These are phyloP conservation scores for Dryobotodes eremita DNA, from an alignment of 2,888 invertebrate species.

Conservation along the genomic window DNA sequence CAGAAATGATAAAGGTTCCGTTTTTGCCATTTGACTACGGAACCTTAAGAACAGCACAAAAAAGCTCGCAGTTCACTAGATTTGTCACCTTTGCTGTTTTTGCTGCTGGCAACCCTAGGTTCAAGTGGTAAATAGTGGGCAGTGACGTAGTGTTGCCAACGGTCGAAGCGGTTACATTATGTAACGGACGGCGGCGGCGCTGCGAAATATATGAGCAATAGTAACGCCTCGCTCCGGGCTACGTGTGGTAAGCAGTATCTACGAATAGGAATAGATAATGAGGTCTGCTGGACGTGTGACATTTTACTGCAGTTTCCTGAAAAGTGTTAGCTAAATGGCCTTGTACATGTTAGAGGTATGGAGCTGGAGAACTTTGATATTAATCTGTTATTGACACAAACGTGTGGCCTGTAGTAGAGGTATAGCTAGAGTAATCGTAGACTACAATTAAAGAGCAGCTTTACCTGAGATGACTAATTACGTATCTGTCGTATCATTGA, in stretches of 20 bases:
- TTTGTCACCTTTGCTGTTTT: conserved; percentile 19
- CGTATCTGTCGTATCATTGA: neutral
- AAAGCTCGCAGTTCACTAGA: conserved; percentile 2
- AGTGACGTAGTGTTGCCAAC: conserved; percentile 66
- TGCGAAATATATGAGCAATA: conserved; percentile 58
- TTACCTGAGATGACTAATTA: neutral
- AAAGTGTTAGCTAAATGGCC: neutral
- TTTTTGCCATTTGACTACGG: neutral
- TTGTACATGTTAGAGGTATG: neutral
- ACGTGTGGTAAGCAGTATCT: conserved; percentile 57
- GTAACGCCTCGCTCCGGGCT: conserved; percentile 56
- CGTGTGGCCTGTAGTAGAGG: neutral
- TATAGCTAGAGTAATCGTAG: neutral
- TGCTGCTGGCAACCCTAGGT: conserved; percentile 52
- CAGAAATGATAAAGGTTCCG: neutral
- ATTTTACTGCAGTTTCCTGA: conserved; percentile 33
- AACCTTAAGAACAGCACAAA: neutral
- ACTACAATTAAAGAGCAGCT: neutral
- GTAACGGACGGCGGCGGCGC: conserved; percentile 58
- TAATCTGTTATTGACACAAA: too few relatives aligned
- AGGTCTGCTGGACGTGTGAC: conserved; percentile 20
- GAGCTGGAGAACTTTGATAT: neutral
- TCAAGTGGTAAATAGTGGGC: conserved; percentile 60
- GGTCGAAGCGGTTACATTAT: conserved; percentile 69
- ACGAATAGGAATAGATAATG: conserved; percentile 21